phyloP scores from a whole-genome alignment of 2,797 vertebrate genomes.

The Huso huso region DNA sequence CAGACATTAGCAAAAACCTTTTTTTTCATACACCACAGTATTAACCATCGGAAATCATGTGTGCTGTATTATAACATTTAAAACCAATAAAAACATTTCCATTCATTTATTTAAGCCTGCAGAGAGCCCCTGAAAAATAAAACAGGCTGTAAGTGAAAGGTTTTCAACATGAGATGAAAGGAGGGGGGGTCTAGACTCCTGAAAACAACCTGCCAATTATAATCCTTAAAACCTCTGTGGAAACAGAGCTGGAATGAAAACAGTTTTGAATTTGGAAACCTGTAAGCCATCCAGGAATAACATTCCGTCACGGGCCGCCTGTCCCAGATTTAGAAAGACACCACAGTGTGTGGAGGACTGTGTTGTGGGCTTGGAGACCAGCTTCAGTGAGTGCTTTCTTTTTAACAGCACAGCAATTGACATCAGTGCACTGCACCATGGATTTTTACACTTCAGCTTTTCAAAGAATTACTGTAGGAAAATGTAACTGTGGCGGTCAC shows the following conservation, averaged over 20 bases:
- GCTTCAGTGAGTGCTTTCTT: conserved; percentile 50
- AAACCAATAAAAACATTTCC: no score
- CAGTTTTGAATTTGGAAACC: conserved; percentile 44
- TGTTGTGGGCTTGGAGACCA: conserved; percentile 17
- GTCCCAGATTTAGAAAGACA: conserved; percentile 49
- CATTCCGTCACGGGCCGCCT: conserved; percentile 40
- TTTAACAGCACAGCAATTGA: conserved; percentile 10
- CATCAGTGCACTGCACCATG: conserved; percentile 26
- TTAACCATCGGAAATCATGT: no score
- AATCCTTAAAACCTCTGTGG: conserved; percentile 53
- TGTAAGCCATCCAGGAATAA: conserved; percentile 56
- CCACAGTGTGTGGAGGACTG: conserved; percentile 34
- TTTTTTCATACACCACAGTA: no score
- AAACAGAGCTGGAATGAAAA: conserved; percentile 59
- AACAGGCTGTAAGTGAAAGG: no score
- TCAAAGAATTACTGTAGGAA: conserved; percentile 18
- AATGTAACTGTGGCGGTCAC: not conserved
- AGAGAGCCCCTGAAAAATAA: no score
- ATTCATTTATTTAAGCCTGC: no score
- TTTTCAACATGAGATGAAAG: conserved; percentile 12
- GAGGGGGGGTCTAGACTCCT: conserved; percentile 22
- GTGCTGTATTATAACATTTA: no score
- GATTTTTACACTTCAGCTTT: conserved; percentile 35
- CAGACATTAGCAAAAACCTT: no score
- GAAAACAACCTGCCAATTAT: conserved; percentile 48